These are phyloP conservation scores for Ophonus ardosiacus DNA, from an alignment of 2,888 invertebrate genomes.

Conservation along the genomic window DNA sequence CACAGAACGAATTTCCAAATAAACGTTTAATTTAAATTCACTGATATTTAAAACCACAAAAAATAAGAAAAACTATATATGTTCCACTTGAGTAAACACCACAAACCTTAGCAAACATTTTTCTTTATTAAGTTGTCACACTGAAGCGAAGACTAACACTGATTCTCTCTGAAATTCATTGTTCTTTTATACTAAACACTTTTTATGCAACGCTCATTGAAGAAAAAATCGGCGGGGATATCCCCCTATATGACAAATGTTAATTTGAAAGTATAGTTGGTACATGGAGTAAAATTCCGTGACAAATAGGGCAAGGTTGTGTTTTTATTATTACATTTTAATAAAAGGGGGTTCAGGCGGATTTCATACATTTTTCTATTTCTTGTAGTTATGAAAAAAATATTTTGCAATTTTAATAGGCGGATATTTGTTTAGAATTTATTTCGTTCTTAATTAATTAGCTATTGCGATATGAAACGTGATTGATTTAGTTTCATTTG, in stretches of 20 bases:
- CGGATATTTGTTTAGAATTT: conserved; percentile 39
- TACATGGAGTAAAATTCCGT: conserved; percentile 48
- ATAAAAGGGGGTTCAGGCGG: conserved; percentile 29
- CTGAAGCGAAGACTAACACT: conserved; percentile 14
- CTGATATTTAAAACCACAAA: conserved; percentile 7
- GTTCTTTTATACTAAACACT: conserved; percentile 39
- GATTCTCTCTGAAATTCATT: conserved; percentile 36
- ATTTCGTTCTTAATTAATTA: conserved; percentile 35
- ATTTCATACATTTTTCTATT: conserved; percentile 25
- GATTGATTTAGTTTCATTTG: conserved; percentile 36
- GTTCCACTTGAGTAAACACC: conserved; percentile 2
- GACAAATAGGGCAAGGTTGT: conserved; percentile 53
- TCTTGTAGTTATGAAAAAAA: conserved; percentile 35
- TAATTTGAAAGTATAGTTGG: conserved; percentile 57
- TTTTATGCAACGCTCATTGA: conserved; percentile 36
- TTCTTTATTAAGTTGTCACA: conserved; percentile 6
- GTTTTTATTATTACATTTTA: conserved; percentile 5
- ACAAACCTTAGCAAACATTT: conserved; percentile 50
- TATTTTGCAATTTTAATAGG: conserved; percentile 30
- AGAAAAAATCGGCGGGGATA: conserved; percentile 51
- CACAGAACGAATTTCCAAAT: neutral
- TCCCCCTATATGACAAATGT: conserved; percentile 35
- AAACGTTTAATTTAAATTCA: neutral
- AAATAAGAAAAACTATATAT: neutral
- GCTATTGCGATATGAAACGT: conserved; percentile 35